Conservation (phyloP, 2,113 vertebrate species). For the Bungarus multicinctus region DNA sequence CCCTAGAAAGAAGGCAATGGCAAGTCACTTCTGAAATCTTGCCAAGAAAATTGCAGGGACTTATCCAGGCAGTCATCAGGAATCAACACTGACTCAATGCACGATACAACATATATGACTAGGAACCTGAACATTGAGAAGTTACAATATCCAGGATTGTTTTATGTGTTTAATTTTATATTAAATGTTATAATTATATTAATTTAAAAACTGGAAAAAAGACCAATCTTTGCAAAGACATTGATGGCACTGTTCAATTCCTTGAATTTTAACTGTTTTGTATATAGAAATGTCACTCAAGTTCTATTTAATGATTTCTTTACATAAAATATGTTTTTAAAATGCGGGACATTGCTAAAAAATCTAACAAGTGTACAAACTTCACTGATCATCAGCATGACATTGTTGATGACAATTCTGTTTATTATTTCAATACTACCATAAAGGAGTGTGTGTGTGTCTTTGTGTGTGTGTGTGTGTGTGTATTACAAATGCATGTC, state of each 20-base stretch:
- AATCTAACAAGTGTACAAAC: neutral
- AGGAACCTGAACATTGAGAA: neutral
- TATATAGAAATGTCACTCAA: neutral
- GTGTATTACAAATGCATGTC: neutral
- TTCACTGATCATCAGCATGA: neutral
- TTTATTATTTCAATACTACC: neutral
- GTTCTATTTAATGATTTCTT: neutral
- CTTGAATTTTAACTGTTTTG: neutral
- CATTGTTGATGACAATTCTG: neutral
- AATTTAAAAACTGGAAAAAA: neutral
- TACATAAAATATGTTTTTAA: neutral
- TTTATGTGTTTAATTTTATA: neutral
- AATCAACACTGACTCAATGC: neutral
- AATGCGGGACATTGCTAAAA: neutral
- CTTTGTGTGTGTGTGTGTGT: no score
- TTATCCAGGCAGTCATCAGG: neutral
- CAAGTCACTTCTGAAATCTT: neutral
- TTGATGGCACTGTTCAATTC: no score
- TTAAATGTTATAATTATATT: neutral
- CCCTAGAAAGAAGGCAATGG: neutral
- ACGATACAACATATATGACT: neutral
- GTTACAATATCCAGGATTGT: neutral
- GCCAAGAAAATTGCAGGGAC: neutral
- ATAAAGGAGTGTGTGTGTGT: neutral
- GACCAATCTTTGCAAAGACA: neutral